Percentiles rank a stretch among this genome's conserved stretches.
These are phyloP conservation scores for Geotrypetes seraphini DNA, from an alignment of 2,797 vertebrate genomes.

Conservation along the genomic window DNA sequence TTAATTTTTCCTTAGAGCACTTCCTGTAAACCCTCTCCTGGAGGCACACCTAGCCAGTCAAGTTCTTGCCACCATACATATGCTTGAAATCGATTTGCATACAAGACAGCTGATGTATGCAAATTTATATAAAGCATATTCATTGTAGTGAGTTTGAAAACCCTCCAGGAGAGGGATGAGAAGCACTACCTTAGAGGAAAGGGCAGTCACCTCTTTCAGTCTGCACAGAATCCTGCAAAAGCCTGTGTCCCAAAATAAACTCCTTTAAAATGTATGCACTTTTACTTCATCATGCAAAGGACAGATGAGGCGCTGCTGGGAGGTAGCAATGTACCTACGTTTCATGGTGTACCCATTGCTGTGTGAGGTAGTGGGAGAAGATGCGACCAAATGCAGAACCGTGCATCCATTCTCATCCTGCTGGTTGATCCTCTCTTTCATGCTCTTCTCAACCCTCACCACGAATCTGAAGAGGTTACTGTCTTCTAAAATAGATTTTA, in stretches of 20 bases:
- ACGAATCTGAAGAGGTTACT: slow-evolving; percentile 52
- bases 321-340: slow-evolving; percentile 28
- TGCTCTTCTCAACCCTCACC: slow-evolving; percentile 35
- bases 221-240: rapidly evolving
- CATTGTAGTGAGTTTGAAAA: no score
- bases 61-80: no score
- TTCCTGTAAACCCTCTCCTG: no score
- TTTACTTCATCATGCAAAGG: background rate
- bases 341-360: slow-evolving; percentile 36
- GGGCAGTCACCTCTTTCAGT: no score
- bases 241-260: background rate
- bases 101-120: no score
- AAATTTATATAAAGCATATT: no score
- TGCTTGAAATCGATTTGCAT: no score
- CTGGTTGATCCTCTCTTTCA: slow-evolving; percentile 49
- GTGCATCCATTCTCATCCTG: slow-evolving; percentile 47
- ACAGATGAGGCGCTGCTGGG: rapidly evolving
- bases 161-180: no score
- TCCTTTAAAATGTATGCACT: background rate
- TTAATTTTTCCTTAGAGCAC: no score
- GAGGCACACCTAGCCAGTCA: no score
- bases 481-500: slow-evolving; percentile 32
- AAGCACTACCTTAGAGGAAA: no score
- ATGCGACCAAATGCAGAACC: slow-evolving; percentile 48
- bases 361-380: background rate